Evolutionary conservation across 2,113 vertebrate species (phyloP).

Genomic region (Nesoenas mayeri): DNA sequence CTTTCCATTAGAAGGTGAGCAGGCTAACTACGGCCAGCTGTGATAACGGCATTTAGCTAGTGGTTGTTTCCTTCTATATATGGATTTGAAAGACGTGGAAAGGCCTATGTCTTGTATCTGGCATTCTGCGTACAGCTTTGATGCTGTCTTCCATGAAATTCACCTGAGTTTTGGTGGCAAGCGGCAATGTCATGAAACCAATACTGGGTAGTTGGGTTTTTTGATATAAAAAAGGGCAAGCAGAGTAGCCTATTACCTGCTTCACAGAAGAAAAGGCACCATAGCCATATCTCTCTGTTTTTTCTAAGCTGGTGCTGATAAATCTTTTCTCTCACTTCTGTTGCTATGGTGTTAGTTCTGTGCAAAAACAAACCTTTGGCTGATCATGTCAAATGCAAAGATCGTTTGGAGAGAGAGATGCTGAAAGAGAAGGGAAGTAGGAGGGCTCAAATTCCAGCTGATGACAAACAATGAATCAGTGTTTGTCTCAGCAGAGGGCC

Average conservation of each 20-base stretch:
- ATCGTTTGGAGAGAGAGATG: neutral
- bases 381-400: conserved; percentile 46
- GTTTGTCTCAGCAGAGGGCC: conserved; percentile 44
- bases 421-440: conserved; percentile 49
- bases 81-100: neutral
- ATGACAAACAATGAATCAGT: conserved; percentile 51
- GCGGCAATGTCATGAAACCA: neutral
- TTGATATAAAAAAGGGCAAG: neutral
- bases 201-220: neutral
- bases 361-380: conserved; percentile 48
- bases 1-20: neutral
- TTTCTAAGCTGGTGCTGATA: neutral
- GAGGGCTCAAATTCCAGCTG: conserved; percentile 51
- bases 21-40: neutral
- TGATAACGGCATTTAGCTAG: neutral
- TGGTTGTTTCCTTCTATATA: neutral
- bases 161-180: neutral
- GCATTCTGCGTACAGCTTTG: neutral
- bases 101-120: neutral
- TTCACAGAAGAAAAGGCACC: neutral
- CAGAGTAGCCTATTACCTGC: neutral
- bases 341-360: conserved; percentile 50
- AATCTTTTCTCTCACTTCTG: conserved; percentile 26
- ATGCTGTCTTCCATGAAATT: neutral
- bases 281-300: neutral